Percentiles rank a stretch among this genome's conserved stretches.
Conservation (phyloP, 2,888 invertebrate species). For the Chironomus tentans region DNA sequence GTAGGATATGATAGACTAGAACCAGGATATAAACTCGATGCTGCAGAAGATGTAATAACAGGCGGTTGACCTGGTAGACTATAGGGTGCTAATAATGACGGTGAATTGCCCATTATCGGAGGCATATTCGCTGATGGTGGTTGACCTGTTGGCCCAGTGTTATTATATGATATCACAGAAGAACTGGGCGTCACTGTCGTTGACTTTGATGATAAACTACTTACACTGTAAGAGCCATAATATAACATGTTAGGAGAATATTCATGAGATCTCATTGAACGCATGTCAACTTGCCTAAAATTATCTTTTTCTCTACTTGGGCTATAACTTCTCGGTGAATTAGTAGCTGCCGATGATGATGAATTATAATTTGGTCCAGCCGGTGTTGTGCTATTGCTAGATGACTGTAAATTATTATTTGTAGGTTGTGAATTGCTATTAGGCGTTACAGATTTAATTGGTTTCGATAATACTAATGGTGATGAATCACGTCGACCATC, state of each 20-base stretch:
- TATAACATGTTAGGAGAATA: too few species aligned
- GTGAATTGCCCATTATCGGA: slow-evolving; percentile 14
- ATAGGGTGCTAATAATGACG: slow-evolving; percentile 18
- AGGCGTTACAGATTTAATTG: slow-evolving; percentile 33
- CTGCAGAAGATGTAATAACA: not conserved
- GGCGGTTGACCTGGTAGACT: slow-evolving; percentile 1
- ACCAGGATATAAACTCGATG: slow-evolving; percentile 1
- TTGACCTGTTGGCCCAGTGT: slow-evolving; percentile 25
- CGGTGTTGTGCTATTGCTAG: slow-evolving; percentile 34
- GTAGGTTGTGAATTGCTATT: slow-evolving; percentile 25
- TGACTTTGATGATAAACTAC: slow-evolving; percentile 59
- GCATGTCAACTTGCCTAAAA: slow-evolving; percentile 55
- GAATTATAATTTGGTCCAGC: slow-evolving; percentile 44
- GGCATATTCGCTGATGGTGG: slow-evolving; percentile 35
- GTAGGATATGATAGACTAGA: slow-evolving; percentile 25
- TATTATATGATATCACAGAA: slow-evolving; percentile 28
- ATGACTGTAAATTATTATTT: slow-evolving; percentile 29
- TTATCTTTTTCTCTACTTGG: slow-evolving; percentile 70
- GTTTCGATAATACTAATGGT: slow-evolving; percentile 33
- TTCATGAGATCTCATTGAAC: too few species aligned
- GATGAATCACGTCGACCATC: slow-evolving; percentile 41
- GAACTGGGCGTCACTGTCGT: slow-evolving; percentile 43
- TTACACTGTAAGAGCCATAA: slow-evolving; percentile 55
- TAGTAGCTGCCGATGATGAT: slow-evolving; percentile 37
- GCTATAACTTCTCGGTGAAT: slow-evolving; percentile 69